Evolutionary conservation across 2,797 vertebrate genomes (phyloP), one percentile per base, ranked within the genome.

Genomic region (Chromis chromis): DNA sequence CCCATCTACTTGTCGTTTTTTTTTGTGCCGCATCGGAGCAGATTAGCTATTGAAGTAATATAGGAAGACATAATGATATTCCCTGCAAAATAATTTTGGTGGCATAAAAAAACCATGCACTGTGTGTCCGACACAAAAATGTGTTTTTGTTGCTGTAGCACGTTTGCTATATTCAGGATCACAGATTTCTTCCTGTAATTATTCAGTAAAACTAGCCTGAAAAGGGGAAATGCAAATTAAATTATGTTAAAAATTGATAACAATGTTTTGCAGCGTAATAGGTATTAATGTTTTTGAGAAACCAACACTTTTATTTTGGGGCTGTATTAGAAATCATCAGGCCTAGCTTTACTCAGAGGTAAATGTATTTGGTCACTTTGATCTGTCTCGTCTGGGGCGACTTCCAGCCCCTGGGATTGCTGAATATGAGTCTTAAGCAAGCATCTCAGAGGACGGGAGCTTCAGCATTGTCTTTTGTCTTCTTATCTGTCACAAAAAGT

Each of bases 321-420:
- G 9, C 22, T 53, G 76, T 42, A 16, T 42, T 42, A 42, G 53
- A 55, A 27, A 52, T 22, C 49, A 24, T 44, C 8, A 48, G 16
- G 28, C 52, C 25, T 49, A 24, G 12, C 73, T 71, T 52, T 79
- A 76, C 52, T 69, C 49, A 14, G 66, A 81, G 31, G 36, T 84
- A 76, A 86, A 86, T 83, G 50, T 76, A 68, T 73, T 70, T 59
- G 76, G 75, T 75, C 75, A 31, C 76, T 86, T 91, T 88, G 87
- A 92, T 92, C 88, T 81, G 56, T 82, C 78, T 79, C 27, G 58
- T 84, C 78, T 71, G 53, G 67, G 50, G 57, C 55, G 79, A 12
- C 33, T 36, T 36, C 12, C 33, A 36, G 33, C 33, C 75, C 74
- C 31, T 14, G n/a, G 54, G 66, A 74, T 56, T 36, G 33, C 68